Base-by-base conservation (phyloP, 2,113 vertebrate species). In the Tetraodon nigroviridis region DNA sequence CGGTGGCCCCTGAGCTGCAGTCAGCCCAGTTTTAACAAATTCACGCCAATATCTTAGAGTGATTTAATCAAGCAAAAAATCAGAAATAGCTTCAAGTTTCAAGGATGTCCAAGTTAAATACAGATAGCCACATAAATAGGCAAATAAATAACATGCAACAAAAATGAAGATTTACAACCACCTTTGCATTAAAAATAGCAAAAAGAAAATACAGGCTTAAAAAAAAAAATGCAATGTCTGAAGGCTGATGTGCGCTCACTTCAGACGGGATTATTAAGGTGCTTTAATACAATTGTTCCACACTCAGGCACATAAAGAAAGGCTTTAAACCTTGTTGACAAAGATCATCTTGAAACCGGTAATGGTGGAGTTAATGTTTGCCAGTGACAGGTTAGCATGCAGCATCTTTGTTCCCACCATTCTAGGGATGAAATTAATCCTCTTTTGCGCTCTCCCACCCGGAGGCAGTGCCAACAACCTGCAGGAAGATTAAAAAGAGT, bases 281-380 rank as follows among this genome's bases (percentile, higher is more conserved):
- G n/a, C 27, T 11, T 18, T 14, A 20, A 1, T 10, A 12, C 7
- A 13, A 24, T 16, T 4, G 13, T 20, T 12, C 27, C 15, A 1
- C 4, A 5, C 44, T 37, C 14, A 46, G 3, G 13, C 2, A 46
- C 42, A 37, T 37, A 3, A 10, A 37, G 40, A 8, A 5, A 5
- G 15, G 11, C 44, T 37, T 45, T 78, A 88, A 41, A 48, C 19
- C 12, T 15, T 61, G 8, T 56, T 50, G 62, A 88, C 63, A 2
- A 27, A 56, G 15, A 90, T 27, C 74, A 84, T 88, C 53, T 71
- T 73, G 61, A 82, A 90, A 61, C 87, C 84, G 68, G 75, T 69
- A 47, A 88, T 55, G 0, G 61, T 67, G 42, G 57, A 18, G 15
- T 44, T 77, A 5, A 45, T 40, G 29, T 82, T 57, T 4, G 18